Percentiles rank a stretch among this genome's conserved stretches.
phyloP scores from a whole-genome alignment of 1,140 invertebrate genomes.

The Sitobion miscanthi region DNA sequence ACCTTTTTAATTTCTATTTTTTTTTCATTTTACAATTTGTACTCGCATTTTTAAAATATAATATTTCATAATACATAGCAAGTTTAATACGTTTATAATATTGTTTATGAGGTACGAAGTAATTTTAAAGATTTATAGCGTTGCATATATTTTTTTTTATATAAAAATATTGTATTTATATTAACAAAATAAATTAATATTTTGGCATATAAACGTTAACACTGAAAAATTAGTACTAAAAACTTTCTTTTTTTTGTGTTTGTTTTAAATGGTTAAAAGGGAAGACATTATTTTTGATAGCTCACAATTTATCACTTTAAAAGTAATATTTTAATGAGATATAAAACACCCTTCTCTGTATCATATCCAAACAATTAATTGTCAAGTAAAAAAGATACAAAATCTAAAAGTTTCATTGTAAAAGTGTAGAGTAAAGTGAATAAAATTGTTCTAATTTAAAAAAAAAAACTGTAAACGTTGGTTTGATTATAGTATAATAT shows the following conservation, averaged over 20 bases:
- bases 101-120: slow-evolving; percentile 34
- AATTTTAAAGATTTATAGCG: slow-evolving; percentile 34
- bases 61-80: slow-evolving; percentile 2
- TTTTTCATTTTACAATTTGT: neutral
- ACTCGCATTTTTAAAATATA: slow-evolving; percentile 13
- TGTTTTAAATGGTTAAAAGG: slow-evolving; percentile 37
- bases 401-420: slow-evolving; percentile 21
- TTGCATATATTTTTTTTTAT: neutral
- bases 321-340: slow-evolving; percentile 45
- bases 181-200: slow-evolving; percentile 41
- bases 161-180: slow-evolving; percentile 38
- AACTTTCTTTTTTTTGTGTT: slow-evolving; percentile 28
- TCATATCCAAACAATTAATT: slow-evolving; percentile 29
- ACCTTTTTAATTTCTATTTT: neutral
- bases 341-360: slow-evolving; percentile 37
- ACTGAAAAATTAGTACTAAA: slow-evolving; percentile 34
- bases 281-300: slow-evolving; percentile 38
- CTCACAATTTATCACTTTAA: slow-evolving; percentile 36
- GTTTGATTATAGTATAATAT: too few species aligned
- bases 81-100: slow-evolving; percentile 28
- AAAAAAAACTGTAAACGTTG: neutral
- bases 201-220: slow-evolving; percentile 35
- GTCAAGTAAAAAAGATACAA: neutral
- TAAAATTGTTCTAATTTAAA: slow-evolving; percentile 31
- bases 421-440: neutral